Percentiles rank a stretch among this genome's conserved stretches.
These are phyloP conservation scores for Ardeotis arabs DNA, from an alignment of 2,113 vertebrate species.

Conservation along the genomic window DNA sequence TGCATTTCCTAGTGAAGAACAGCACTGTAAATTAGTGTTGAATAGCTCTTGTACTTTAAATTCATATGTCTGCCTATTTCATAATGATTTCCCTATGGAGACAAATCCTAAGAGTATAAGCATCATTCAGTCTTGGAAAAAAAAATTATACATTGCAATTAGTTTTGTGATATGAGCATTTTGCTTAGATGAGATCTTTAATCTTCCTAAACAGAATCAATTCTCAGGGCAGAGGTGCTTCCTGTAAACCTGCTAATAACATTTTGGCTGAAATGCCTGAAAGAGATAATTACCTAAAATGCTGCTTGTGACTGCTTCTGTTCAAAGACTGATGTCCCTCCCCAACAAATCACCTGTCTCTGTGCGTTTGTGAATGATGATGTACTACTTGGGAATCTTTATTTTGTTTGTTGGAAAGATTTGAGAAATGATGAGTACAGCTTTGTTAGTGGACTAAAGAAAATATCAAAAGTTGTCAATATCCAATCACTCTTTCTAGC, in stretches of 20 bases:
- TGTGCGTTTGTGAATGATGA: background rate
- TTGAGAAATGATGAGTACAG: background rate
- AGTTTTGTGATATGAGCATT: background rate
- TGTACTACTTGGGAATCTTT: background rate
- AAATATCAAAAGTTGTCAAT: background rate
- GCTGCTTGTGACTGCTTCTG: background rate
- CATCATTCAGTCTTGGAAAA: background rate
- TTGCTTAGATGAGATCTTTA: background rate
- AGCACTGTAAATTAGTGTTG: background rate
- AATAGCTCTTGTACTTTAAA: background rate
- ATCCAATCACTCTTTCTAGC: rapidly evolving
- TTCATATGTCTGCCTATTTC: background rate
- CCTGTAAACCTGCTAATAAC: background rate
- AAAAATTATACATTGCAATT: background rate
- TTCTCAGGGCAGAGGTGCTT: background rate
- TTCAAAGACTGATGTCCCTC: background rate
- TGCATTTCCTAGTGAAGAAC: background rate
- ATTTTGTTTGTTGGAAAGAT: background rate
- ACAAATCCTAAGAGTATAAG: background rate
- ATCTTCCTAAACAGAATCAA: background rate
- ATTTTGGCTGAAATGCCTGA: background rate
- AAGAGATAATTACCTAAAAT: background rate
- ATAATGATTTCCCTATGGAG: background rate
- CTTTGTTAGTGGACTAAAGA: background rate
- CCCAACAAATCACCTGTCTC: background rate